Evolutionary conservation across 2,113 vertebrate species (phyloP).

Genomic region (Thomomys bottae): DNA sequence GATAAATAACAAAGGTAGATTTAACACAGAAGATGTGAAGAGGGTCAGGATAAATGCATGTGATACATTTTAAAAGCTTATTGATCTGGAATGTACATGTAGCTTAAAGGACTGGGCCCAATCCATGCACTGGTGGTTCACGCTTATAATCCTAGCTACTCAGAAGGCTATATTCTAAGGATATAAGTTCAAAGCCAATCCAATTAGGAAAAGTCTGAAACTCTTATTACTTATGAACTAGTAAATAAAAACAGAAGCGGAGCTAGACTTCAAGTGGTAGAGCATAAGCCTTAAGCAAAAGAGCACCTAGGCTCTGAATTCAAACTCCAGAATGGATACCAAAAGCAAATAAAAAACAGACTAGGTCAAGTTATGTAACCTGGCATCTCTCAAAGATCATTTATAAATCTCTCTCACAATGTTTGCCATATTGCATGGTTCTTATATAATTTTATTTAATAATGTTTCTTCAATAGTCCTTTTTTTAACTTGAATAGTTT

Average conservation of each 20-base stretch:
- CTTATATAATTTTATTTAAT: not conserved
- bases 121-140: no score
- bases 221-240: no score
- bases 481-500: slow-evolving; percentile 9
- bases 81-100: not conserved
- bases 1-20: not conserved
- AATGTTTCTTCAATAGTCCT: not conserved
- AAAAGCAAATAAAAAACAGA: no score
- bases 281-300: no score
- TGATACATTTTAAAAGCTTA: not conserved
- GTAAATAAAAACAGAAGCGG: no score
- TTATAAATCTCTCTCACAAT: not conserved
- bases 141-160: no score
- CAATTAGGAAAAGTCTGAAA: no score
- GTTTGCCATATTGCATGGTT: not conserved
- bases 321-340: no score
- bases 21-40: slow-evolving; percentile 8
- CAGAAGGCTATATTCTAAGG: no score
- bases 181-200: no score
- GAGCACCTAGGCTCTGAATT: no score
- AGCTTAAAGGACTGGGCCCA: slow-evolving; percentile 4
- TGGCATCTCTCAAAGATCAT: not conserved
- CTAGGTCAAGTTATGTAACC: not conserved
- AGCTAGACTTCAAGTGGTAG: no score
- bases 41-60: not conserved